Base-by-base conservation (phyloP, 2,888 invertebrate genomes). In the Tanytarsus gracilentus region DNA sequence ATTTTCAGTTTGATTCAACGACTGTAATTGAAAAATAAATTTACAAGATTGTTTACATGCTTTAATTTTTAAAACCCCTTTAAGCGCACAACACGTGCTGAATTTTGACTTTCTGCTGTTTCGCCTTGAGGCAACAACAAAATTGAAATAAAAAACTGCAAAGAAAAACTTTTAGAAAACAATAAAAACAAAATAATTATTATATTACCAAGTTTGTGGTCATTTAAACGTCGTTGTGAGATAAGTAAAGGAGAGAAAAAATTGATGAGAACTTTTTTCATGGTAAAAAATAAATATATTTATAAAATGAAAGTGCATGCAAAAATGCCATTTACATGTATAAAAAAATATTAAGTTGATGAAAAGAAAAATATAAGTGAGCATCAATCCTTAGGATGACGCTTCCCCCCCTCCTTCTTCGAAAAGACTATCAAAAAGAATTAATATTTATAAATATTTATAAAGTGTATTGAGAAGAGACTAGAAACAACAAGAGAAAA, bases 371-470 rank as follows among this genome's bases (percentile, higher is more conserved):
- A 36, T 36, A 36, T 14, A 36, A 36, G 36, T 6, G 33, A 36
- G 14, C 7, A 36, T 14, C 36, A 36, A 36, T 36, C 36, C 14
- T 36, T 36, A 44, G 9, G 18, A 23, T 44, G 44, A 16, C 23
- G 18, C 44, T 23, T 18, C 18, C 11, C 44, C 44, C n/a, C 36
- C n/a, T n/a, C 44, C 44, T 44, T 44, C 44, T 44, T 44, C 44
- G 44, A 44, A 44, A 44, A 44, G 44, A 44, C 44, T 44, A 44
- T 44, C 44, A 44, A 44, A 44, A 44, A 44, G 8, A 33, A 33
- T n/a, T n/a, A n/a, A 33, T 40, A 40, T 44, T 44, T 44, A 44
- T 44, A 44, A 44, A 44, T 18, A 40, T 40, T 40, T 40, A 40
- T 40, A 40, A 23, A 8, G 23, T 44, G 23, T 21, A 44, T 23